These are phyloP conservation scores for Oppia nitens DNA, from an alignment of 1,140 invertebrate genomes.

Conservation along the genomic window DNA sequence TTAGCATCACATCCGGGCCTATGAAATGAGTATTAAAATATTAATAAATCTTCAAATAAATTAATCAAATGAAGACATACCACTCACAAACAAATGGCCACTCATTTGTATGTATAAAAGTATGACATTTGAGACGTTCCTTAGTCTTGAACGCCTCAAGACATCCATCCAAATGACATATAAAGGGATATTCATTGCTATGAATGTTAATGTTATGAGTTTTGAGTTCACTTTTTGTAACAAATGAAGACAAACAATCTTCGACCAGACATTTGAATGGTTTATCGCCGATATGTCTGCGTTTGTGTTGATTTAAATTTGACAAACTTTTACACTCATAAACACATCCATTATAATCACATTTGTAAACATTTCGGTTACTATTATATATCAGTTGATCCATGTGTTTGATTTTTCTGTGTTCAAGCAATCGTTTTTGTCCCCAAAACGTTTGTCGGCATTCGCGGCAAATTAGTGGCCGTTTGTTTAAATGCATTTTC, in stretches of 20 bases:
- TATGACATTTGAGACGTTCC: not conserved
- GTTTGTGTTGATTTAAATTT: not conserved
- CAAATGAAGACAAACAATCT: not conserved
- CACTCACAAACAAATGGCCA: conserved; percentile 4
- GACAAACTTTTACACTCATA: not conserved
- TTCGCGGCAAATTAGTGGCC: not conserved
- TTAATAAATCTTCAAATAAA: too few species aligned
- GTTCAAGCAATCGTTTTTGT: not conserved
- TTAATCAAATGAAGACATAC: too few species aligned
- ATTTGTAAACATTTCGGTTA: not conserved
- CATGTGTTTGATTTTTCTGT: not conserved
- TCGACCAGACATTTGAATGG: not conserved
- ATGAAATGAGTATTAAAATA: too few species aligned
- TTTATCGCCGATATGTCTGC: not conserved
- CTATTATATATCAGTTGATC: not conserved
- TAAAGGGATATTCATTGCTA: not conserved
- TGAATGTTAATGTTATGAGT: not conserved
- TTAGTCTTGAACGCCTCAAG: not conserved
- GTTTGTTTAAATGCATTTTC: not conserved
- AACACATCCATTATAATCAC: not conserved
- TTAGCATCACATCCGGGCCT: too few species aligned
- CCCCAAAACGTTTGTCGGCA: not conserved
- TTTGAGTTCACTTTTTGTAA: not conserved
- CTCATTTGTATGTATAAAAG: not conserved
- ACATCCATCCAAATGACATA: not conserved